These are phyloP conservation scores for Patella ulyssiponensis DNA, from an alignment of 2,888 invertebrate species.

Conservation along the genomic window DNA sequence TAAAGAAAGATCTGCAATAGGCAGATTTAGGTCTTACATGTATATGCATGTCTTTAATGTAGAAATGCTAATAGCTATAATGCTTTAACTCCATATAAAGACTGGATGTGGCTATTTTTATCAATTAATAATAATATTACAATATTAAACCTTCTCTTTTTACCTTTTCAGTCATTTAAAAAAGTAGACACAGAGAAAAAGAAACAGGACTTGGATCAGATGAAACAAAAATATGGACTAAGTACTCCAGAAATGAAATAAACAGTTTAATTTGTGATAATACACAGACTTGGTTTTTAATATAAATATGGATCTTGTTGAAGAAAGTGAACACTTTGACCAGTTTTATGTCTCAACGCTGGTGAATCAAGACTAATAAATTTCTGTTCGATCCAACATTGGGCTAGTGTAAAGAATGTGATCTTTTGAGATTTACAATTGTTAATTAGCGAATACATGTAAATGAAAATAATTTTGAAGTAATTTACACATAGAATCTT, in stretches of 20 bases:
- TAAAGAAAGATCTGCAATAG: too few species aligned
- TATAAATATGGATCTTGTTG: background rate
- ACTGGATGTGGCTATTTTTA: too few species aligned
- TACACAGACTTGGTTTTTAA: background rate
- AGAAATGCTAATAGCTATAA: background rate
- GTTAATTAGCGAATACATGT: too few species aligned
- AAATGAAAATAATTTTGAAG: too few species aligned
- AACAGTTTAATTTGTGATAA: background rate
- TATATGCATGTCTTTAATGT: background rate
- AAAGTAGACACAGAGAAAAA: constrained; percentile 88
- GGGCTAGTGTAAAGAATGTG: too few species aligned
- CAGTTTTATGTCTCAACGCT: background rate
- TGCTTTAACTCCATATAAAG: background rate
- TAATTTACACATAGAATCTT: too few species aligned
- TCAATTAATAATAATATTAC: background rate
- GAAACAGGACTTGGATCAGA: constrained; percentile 84
- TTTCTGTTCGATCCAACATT: too few species aligned
- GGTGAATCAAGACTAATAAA: background rate
- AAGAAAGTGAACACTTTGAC: background rate
- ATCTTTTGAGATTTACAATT: too few species aligned
- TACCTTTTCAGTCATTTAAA: constrained; percentile 83
- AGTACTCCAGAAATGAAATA: constrained; percentile 70
- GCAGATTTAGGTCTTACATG: too few species aligned
- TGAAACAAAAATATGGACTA: constrained; percentile 95
- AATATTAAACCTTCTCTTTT: background rate